Conservation (phyloP, 2,797 vertebrate genomes). For the Otolemur crassicaudatus region DNA sequence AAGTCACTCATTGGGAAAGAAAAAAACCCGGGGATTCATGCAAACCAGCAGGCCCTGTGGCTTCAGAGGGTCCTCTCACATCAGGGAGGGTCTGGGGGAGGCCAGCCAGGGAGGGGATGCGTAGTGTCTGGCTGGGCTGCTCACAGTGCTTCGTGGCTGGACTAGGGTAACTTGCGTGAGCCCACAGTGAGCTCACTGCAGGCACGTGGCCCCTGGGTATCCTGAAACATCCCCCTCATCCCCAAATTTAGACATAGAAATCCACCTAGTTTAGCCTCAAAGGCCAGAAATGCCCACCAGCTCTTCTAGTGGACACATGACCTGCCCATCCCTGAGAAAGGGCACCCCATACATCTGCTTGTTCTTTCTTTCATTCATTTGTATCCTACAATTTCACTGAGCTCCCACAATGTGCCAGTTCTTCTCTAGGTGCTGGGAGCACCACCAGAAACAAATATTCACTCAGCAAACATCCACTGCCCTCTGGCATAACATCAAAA, state of each 20-base stretch:
- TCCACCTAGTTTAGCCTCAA: neutral
- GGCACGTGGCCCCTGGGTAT: neutral
- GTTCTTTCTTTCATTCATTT: neutral
- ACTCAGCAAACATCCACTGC: neutral
- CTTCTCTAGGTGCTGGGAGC: neutral
- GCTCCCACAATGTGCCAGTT: too few species aligned
- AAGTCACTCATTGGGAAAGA: constrained; percentile 42
- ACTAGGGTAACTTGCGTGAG: neutral
- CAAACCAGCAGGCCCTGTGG: constrained; percentile 28
- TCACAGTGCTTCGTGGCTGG: neutral
- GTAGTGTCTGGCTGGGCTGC: neutral
- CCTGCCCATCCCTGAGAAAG: fast-evolving
- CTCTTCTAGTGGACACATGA: neutral
- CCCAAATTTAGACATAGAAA: neutral
- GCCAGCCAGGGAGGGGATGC: neutral
- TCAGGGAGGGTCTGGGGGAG: neutral
- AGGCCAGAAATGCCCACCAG: neutral
- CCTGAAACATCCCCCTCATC: neutral
- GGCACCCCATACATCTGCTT: neutral
- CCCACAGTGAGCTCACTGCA: neutral
- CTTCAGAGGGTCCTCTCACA: neutral
- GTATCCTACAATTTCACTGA: neutral
- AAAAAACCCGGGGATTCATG: neutral
- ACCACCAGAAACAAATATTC: neutral
- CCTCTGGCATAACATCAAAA: neutral